Conservation (phyloP, 1,140 invertebrate species). For the Hestina assimilis region DNA sequence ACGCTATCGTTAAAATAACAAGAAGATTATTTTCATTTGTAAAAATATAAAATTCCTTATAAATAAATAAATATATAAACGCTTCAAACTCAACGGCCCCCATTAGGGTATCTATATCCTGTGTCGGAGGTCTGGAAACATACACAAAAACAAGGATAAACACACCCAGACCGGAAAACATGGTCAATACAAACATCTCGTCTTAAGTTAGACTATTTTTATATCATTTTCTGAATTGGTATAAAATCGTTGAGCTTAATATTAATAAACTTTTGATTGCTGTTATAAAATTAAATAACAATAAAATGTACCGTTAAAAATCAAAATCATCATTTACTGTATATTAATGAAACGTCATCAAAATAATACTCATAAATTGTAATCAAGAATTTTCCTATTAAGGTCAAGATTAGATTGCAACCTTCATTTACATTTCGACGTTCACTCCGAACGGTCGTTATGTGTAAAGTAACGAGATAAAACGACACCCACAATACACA, state of each 20-base stretch:
- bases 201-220: no score
- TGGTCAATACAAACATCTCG: no score
- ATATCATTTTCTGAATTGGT: no score
- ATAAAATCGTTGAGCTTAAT: no score
- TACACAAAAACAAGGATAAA: no score
- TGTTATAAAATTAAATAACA: not conserved
- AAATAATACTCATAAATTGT: slow-evolving; percentile 31
- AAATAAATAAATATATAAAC: not conserved
- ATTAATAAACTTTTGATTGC: not conserved
- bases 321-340: no score
- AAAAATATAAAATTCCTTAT: not conserved
- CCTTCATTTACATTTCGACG: slow-evolving; percentile 41
- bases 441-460: slow-evolving; percentile 26
- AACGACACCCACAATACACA: slow-evolving; percentile 36
- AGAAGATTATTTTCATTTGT: not conserved
- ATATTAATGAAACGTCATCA: slow-evolving; percentile 1
- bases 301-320: not conserved
- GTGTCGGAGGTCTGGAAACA: no score
- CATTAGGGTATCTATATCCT: no score
- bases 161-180: no score
- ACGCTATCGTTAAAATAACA: not conserved
- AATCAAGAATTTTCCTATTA: slow-evolving; percentile 48
- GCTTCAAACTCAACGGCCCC: no score
- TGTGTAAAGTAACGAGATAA: slow-evolving; percentile 32
- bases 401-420: slow-evolving; percentile 49